These are phyloP conservation scores for Scophthalmus maximus DNA, from an alignment of 2,113 vertebrate genomes.

Conservation along the genomic window DNA sequence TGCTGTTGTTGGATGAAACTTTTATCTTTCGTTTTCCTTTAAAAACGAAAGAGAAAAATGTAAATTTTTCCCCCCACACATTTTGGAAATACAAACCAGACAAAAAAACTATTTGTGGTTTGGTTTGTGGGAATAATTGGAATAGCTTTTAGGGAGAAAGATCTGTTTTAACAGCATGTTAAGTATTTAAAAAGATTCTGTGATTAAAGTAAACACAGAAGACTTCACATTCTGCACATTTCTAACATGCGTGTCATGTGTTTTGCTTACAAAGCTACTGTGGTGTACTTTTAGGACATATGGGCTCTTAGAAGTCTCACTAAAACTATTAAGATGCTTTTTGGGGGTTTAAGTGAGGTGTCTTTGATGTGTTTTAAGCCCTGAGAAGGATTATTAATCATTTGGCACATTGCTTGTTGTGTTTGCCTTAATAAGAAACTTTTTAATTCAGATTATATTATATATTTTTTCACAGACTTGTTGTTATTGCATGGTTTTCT, in stretches of 20 bases:
- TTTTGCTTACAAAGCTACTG: constrained; percentile 10
- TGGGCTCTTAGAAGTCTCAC: neutral
- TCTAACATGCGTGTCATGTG: constrained; percentile 34
- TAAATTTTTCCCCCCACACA: neutral
- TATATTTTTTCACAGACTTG: neutral
- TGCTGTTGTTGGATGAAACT: constrained; percentile 16
- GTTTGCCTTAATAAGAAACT: constrained; percentile 5
- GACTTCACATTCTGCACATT: constrained; percentile 26
- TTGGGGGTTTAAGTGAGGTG: neutral
- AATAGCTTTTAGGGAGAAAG: constrained; percentile 7
- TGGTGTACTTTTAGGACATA: neutral
- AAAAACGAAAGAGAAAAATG: too few relatives aligned
- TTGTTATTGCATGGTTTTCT: neutral
- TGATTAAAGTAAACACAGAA: constrained; percentile 2
- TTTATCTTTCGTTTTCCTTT: neutral
- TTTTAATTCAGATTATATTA: neutral
- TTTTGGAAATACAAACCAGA: constrained; percentile 7
- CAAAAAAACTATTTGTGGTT: constrained; percentile 4
- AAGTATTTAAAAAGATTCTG: constrained; percentile 1
- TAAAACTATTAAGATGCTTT: neutral
- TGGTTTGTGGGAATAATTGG: constrained; percentile 29
- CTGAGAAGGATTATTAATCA: neutral
- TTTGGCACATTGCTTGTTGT: neutral
- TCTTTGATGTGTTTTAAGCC: constrained; percentile 17
- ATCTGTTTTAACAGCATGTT: constrained; percentile 58